Evolutionary conservation across 2,888 invertebrate genomes (phyloP).

Genomic region (Drosophila engyochracea): DNA sequence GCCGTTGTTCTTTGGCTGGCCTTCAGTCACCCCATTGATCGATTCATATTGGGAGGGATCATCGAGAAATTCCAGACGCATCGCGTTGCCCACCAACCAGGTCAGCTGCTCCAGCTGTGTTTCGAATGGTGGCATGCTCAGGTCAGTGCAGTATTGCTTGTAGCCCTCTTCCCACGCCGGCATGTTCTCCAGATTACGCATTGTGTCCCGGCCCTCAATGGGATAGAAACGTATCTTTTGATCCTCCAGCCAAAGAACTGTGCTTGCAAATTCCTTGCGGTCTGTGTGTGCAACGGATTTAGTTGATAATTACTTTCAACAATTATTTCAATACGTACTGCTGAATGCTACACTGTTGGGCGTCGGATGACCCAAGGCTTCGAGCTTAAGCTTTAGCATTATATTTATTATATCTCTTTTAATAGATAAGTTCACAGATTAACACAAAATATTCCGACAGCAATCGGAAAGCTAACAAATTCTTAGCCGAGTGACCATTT

Average conservation of each 20-base stretch:
- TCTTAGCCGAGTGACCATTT: conserved; percentile 15
- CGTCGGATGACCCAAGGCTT: conserved; percentile 92
- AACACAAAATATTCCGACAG: not conserved
- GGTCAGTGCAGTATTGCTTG: conserved; percentile 90
- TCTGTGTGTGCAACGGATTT: conserved; percentile 86
- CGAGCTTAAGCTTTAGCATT: conserved; percentile 92
- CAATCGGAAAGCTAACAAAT: not conserved
- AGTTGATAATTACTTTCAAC: not conserved
- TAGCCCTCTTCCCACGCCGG: conserved; percentile 90
- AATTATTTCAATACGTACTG: conserved; percentile 86
- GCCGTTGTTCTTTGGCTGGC: conserved; percentile 86
- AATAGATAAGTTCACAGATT: conserved; percentile 29
- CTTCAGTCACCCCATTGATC: conserved; percentile 88
- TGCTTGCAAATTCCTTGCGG: conserved; percentile 91
- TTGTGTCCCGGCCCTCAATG: conserved; percentile 91
- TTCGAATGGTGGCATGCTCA: conserved; percentile 90
- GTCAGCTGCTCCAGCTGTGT: conserved; percentile 90
- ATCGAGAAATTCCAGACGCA: conserved; percentile 93
- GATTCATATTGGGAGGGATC: conserved; percentile 90
- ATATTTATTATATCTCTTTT: conserved; percentile 30
- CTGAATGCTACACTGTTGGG: conserved; percentile 90
- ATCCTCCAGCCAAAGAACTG: conserved; percentile 96
- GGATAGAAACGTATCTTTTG: conserved; percentile 96
- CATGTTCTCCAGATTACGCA: conserved; percentile 89
- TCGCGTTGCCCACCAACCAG: conserved; percentile 94